Base-by-base conservation (phyloP, 2,888 invertebrate species). In the Tanypteryx hageni region DNA sequence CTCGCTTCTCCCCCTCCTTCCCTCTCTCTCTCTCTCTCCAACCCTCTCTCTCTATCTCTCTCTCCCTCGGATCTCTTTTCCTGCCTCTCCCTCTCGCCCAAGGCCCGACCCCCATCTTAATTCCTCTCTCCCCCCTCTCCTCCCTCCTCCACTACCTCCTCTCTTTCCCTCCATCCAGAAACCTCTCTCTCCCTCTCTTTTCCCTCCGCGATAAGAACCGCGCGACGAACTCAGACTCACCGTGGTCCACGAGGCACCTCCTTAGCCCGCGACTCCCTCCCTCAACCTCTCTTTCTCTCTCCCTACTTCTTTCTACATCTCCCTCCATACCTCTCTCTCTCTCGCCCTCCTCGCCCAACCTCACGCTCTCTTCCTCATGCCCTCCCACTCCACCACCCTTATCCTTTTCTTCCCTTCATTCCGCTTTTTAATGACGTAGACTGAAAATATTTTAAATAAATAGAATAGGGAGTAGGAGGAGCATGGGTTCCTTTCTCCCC, bases 361-460 rank as follows among this genome's bases (percentile, higher is more conserved):
- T 31, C 82, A 14, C 7, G 11, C 86, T 31, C 31, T 64, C 64
- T 64, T 18, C 31, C 59, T 59, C 11, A 10, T 61, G 16, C 27
- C 61, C 13, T n/a, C 27, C 86, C 86, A 58, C n/a, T n/a, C 57
- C 14, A 16, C n/a, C 57, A 27, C 57, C 18, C 16, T 31, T 61
- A 27, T 18, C 18, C 16, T 31, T 61, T 27, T 31, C 86, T 31
- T 86, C 61, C 82, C 68, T 64, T n/a, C 64, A 27, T 44, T 61
- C 89, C 56, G 64, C 89, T 89, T 89, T 89, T 89, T 89, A 89
- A 89, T 61, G 89, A 89, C 89, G 89, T 89, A 89, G 89, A 64
- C 89, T 27, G 89, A 68, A 89, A 89, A 89, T 89, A 89, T 89
- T 89, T 89, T 89, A 89, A 89, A 89, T 89, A 89, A 89, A 89